Evolutionary conservation across 2,888 invertebrate species (phyloP).

Genomic region (Leistus spinibarbis): DNA sequence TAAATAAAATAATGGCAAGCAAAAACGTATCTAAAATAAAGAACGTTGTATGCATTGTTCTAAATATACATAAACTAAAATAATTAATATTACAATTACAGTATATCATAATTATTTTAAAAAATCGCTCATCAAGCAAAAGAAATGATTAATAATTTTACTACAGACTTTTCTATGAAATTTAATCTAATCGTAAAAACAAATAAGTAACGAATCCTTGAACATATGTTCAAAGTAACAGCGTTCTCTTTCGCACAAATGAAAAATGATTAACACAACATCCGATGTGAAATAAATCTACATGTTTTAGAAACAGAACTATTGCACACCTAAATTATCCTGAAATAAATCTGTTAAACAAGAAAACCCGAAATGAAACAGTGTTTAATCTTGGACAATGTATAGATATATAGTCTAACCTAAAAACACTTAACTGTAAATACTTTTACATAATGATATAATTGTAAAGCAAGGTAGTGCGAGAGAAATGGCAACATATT

Average conservation of each 20-base stretch:
- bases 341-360: not conserved
- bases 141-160: conserved; percentile 31
- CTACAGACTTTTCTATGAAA: conserved; percentile 36
- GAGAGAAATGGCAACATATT: not conserved
- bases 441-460: not conserved
- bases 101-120: conserved; percentile 7
- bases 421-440: conserved; percentile 7
- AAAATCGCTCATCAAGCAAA: conserved; percentile 34
- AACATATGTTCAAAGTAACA: too few relatives aligned
- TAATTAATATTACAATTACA: conserved; percentile 1
- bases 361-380: not conserved
- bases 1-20: conserved; percentile 5
- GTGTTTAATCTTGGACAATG: not conserved
- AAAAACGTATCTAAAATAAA: conserved; percentile 19
- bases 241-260: too few relatives aligned
- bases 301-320: not conserved
- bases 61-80: conserved; percentile 10
- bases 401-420: not conserved
- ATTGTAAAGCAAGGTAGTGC: not conserved
- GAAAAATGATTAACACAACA: not conserved
- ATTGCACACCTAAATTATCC: not conserved
- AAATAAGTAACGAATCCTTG: not conserved
- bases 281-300: not conserved
- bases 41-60: conserved; percentile 14
- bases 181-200: not conserved